Evolutionary conservation across 2,888 invertebrate genomes (phyloP).

Genomic region (Acrobasis consociella): DNA sequence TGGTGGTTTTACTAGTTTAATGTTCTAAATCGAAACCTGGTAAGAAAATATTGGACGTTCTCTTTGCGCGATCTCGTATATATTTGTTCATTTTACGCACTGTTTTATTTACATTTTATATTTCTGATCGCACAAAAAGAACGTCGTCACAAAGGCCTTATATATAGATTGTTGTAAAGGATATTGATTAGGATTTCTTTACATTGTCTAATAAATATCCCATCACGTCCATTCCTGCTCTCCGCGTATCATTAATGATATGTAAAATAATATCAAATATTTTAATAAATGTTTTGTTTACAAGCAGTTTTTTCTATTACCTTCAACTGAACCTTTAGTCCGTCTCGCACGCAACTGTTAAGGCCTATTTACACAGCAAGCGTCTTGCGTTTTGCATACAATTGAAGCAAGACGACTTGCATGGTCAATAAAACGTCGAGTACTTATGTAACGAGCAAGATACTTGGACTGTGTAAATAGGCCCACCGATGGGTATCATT

Average conservation of each 20-base stretch:
- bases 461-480: too few species aligned
- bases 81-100: too few species aligned
- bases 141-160: not conserved
- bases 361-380: too few species aligned
- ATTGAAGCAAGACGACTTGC: too few species aligned
- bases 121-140: not conserved
- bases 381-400: too few species aligned
- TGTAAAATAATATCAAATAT: not conserved
- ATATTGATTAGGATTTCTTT: not conserved
- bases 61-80: not conserved
- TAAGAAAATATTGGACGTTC: not conserved
- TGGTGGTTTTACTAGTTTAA: too few species aligned
- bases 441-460: too few species aligned
- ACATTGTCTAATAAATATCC: not conserved
- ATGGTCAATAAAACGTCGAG: too few species aligned
- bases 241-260: not conserved
- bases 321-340: too few species aligned
- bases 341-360: too few species aligned
- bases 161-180: not conserved
- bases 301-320: not conserved
- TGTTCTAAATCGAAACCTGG: not conserved
- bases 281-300: constrained; percentile 7
- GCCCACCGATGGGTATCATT: too few species aligned
- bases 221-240: not conserved
- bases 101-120: not conserved